Base-by-base conservation (phyloP, 2,888 invertebrate species). In the Meteorus colon region DNA sequence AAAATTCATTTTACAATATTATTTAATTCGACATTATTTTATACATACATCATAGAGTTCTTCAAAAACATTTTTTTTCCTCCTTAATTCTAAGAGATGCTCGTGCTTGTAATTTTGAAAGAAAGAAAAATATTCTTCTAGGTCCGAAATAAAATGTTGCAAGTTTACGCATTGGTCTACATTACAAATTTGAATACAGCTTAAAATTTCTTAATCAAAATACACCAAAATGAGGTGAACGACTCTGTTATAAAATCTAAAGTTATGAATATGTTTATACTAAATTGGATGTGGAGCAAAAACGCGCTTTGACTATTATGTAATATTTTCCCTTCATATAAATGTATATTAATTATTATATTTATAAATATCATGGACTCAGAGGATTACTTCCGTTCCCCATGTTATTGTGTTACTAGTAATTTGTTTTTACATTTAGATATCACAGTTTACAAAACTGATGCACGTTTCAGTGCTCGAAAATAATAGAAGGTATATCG, bases 361-460 rank as follows among this genome's bases (percentile, higher is more conserved):
- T 59, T 67, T 29, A 70, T 70, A 70, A 60, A 60, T 60, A 70
- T 37, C 70, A 59, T 37, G 41, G 62, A 62, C n/a, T 29, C 8
- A 60, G 5, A 60, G 3, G 19, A 19, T 55, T 19, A 55, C 19
- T 55, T 55, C 19, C 55, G 19, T 55, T 55, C 5, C 24, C 59
- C 41, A 70, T 37, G 27, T 19, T 31, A 62, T 72, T 45, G 37
- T 27, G 63, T 63, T 72, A 31, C 34, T 37, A 31, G 37, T 69
- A 69, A 31, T 67, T 63, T 69, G 62, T 60, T 41, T 55, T 66
- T 80, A 77, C 65, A 81, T 75, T 83, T 85, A 88, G 86, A 88
- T 89, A 89, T 89, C 88, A 89, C 88, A 89, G 88, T 88, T 88
- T 86, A 84, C 82, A 86, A 86, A 87, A 87, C 87, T 87, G 86